A percentile compares a stretch with the other conserved stretches of the same genome.
These are phyloP conservation scores for Corythoichthys intestinalis DNA, from an alignment of 2,113 vertebrate genomes.

Conservation along the genomic window DNA sequence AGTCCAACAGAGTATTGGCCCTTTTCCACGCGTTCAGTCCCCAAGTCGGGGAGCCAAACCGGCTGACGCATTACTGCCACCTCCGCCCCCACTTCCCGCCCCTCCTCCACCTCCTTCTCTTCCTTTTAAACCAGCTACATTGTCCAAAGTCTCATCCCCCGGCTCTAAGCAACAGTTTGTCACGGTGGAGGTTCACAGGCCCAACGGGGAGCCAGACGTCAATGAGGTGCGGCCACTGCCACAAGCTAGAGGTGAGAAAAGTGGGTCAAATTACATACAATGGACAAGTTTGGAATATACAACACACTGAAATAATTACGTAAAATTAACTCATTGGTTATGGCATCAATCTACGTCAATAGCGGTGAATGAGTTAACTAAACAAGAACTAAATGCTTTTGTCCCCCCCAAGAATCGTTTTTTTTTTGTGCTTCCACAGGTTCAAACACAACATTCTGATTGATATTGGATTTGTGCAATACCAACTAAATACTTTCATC, in stretches of 20 bases:
- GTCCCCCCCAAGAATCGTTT: no score
- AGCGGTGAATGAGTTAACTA: no score
- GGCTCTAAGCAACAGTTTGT: slow-evolving; percentile 84
- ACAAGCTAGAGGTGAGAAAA: slow-evolving; percentile 82
- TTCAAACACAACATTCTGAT: no score
- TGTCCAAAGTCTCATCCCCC: slow-evolving; percentile 59
- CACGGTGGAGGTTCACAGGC: slow-evolving; percentile 91
- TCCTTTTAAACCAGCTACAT: slow-evolving; percentile 38
- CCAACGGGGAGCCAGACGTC: slow-evolving; percentile 90
- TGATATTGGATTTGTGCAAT: no score
- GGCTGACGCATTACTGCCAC: slow-evolving; percentile 34
- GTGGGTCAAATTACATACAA: no score
- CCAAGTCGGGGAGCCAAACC: slow-evolving; percentile 70
- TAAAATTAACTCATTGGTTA: background rate
- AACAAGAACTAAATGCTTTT: no score
- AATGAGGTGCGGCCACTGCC: slow-evolving; percentile 92
- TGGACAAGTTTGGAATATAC: background rate
- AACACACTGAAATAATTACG: background rate
- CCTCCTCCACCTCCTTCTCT: slow-evolving; percentile 41
- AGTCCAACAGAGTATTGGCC: slow-evolving; percentile 79
- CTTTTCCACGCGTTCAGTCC: slow-evolving; percentile 91
- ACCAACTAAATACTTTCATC: no score
- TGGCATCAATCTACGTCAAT: no score
- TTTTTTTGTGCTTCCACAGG: no score
- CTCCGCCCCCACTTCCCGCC: slow-evolving; percentile 48